Base-by-base conservation (phyloP, 2,888 invertebrate species). In the Carterocephalus palaemon region DNA sequence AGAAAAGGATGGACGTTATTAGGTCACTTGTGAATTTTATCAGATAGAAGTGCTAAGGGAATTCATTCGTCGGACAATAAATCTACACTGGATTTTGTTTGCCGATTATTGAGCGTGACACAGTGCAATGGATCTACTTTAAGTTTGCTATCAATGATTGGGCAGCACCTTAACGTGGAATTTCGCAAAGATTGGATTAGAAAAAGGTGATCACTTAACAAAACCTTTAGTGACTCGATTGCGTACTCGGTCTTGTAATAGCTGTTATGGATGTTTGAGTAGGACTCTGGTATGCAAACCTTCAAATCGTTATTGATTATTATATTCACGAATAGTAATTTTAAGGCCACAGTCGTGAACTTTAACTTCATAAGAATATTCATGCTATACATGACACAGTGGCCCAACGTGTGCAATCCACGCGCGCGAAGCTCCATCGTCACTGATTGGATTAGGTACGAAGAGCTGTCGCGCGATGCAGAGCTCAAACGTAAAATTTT, bases 401-500 rank as follows among this genome's bases (percentile, higher is more conserved):
- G 53, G 59, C 57, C 54, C 69, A 62, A 69, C 66, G 67, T 73
- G 68, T 66, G 67, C 75, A 79, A 82, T 82, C 78, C 79, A 75
- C 78, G 78, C 67, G 64, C 73, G 66, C 65, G 79, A 77, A 65
- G 69, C 61, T 66, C 76, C 72, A 79, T 83, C 74, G 76, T 64
- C 65, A 73, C 71, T 82, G 83, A 85, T 85, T 85, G 82, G 82
- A 84, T 85, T 85, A 80, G 75, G 71, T 76, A 70, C 70, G 73
- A 73, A 72, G 73, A 77, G 79, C 74, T 75, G 74, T 73, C 74
- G 72, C 70, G 74, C 73, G 68, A 77, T 68, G 75, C 66, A 64
- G 70, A 69, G 74, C 70, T 78, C 76, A 79, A 81, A 84, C 80
- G 82, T 85, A 81, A 83, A 83, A 83, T 84, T 85, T 84, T 84